phyloP scores from a whole-genome alignment of 2,888 invertebrate species.

The Rotaria magnacalcarata region DNA sequence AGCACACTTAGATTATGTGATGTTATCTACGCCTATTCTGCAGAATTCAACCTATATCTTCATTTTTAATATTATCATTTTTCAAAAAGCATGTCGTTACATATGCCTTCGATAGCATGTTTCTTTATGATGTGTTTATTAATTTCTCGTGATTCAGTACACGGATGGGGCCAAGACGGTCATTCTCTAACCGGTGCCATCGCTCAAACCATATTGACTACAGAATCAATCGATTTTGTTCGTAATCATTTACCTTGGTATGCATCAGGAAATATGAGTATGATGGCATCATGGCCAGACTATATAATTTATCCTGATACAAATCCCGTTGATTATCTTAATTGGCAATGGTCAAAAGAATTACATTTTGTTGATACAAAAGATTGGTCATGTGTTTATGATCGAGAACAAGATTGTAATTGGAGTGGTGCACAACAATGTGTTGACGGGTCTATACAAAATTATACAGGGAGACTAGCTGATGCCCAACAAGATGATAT shows the following conservation, averaged over 20 bases:
- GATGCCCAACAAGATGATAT: slow-evolving; percentile 11
- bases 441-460: slow-evolving; percentile 28
- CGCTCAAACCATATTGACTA: background rate
- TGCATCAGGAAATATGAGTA: slow-evolving; percentile 24
- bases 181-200: background rate
- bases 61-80: background rate
- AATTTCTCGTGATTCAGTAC: background rate
- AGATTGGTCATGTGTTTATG: slow-evolving; percentile 21
- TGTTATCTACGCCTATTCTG: background rate
- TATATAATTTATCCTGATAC: slow-evolving; percentile 20
- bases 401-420: slow-evolving; percentile 13
- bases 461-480: background rate
- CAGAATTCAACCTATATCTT: background rate
- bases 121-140: background rate
- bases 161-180: background rate
- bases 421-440: background rate
- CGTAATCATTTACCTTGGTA: slow-evolving; percentile 34
- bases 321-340: slow-evolving; percentile 34
- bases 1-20: background rate
- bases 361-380: slow-evolving; percentile 19
- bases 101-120: background rate
- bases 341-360: slow-evolving; percentile 28
- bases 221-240: background rate
- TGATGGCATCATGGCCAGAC: slow-evolving; percentile 29
- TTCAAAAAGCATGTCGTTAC: background rate